Percentiles rank a stretch among this genome's conserved stretches.
These are phyloP conservation scores for Alectura lathami DNA, from an alignment of 2,113 vertebrate species.

Conservation along the genomic window DNA sequence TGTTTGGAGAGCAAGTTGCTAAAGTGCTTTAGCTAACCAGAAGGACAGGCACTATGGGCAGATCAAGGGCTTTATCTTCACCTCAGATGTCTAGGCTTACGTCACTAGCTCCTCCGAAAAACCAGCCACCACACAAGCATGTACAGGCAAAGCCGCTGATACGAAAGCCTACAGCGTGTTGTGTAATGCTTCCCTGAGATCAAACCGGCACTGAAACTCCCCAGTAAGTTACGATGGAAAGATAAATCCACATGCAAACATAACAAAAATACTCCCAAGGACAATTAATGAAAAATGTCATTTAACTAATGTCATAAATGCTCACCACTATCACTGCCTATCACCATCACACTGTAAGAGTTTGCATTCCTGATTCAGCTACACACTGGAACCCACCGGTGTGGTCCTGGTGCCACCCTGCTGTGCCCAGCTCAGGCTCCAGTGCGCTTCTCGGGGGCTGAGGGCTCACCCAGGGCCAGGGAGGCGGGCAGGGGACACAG, in stretches of 20 bases:
- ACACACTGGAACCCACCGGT: background rate
- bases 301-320: background rate
- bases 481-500: background rate
- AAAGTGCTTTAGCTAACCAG: background rate
- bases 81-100: background rate
- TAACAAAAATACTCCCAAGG: constrained; percentile 6
- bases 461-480: background rate
- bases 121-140: background rate
- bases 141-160: constrained; percentile 13
- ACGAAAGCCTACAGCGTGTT: background rate
- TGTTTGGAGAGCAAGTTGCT: background rate
- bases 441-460: too few relatives aligned
- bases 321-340: background rate
- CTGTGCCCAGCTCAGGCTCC: background rate
- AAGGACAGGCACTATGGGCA: background rate
- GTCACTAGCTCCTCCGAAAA: constrained; percentile 3
- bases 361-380: background rate
- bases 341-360: background rate
- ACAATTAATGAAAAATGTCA: background rate
- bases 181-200: constrained; percentile 3
- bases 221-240: background rate
- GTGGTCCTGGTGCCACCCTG: background rate
- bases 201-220: constrained; percentile 1
- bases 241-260: background rate
- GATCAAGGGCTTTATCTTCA: constrained; percentile 9